Evolutionary conservation across 2,113 vertebrate genomes (phyloP).

Genomic region (Rhabdornis inornatus): DNA sequence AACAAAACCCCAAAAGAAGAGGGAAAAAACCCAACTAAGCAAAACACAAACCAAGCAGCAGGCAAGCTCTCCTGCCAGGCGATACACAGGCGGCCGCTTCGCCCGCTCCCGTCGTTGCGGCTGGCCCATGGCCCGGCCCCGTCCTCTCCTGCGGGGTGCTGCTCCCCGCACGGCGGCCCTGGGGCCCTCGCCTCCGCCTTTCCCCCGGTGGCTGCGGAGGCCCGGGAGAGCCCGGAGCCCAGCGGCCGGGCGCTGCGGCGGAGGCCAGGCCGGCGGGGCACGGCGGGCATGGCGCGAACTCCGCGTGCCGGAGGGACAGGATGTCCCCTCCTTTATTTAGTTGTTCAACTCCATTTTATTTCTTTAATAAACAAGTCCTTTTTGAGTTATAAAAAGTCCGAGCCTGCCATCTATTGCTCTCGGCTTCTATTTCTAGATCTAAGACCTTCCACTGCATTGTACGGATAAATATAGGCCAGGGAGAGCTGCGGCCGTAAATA

Average conservation of each 20-base stretch:
- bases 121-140: background rate
- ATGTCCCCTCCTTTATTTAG: background rate
- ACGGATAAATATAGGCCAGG: background rate
- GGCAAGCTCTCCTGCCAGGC: background rate
- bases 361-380: background rate
- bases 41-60: background rate
- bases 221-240: background rate
- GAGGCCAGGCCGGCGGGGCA: background rate
- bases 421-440: slow-evolving; percentile 22
- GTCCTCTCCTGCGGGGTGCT: accelerated
- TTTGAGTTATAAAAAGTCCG: slow-evolving; percentile 13
- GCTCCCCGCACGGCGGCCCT: background rate
- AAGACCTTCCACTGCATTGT: background rate
- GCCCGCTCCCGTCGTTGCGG: accelerated
- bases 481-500: background rate
- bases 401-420: slow-evolving; percentile 26
- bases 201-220: background rate
- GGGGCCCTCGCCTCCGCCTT: background rate
- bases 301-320: background rate
- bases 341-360: background rate
- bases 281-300: background rate
- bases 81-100: background rate
- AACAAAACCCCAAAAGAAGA: background rate
- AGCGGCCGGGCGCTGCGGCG: background rate
- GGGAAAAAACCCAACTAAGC: accelerated